Percentiles rank a stretch among this genome's conserved stretches.
Conservation (phyloP, 1,140 invertebrate species). For the Drosophila ananassae region DNA sequence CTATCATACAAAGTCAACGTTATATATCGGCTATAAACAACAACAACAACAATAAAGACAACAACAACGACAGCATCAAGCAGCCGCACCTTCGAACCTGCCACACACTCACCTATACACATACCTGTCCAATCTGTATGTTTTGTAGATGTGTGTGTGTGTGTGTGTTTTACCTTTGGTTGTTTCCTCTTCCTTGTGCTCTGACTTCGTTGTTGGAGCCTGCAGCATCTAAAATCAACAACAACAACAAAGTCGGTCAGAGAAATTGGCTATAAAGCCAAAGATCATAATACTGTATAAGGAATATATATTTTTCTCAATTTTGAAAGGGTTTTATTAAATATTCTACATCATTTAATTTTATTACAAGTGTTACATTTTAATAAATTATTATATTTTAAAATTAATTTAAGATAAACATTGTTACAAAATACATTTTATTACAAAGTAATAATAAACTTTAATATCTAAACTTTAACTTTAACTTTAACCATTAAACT, state of each 20-base stretch:
- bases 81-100: conserved; percentile 66
- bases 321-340: background rate
- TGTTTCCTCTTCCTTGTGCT: conserved; percentile 51
- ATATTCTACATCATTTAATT: background rate
- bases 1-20: conserved; percentile 62
- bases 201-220: conserved; percentile 14
- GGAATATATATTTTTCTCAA: background rate
- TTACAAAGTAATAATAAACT: no score
- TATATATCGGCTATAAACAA: conserved; percentile 65
- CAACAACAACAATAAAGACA: conserved; percentile 40
- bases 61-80: conserved; percentile 43
- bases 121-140: conserved; percentile 37
- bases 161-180: conserved; percentile 28
- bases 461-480: no score
- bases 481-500: no score
- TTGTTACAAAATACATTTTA: no score
- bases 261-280: conserved; percentile 15
- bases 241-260: conserved; percentile 18
- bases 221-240: conserved; percentile 25
- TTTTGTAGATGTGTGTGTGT: background rate
- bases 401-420: background rate
- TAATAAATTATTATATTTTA: background rate
- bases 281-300: conserved; percentile 3
- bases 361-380: no score
- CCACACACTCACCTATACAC: conserved; percentile 37